These are phyloP conservation scores for Neotragus moschatus DNA, from an alignment of 2,113 vertebrate genomes.

Conservation along the genomic window DNA sequence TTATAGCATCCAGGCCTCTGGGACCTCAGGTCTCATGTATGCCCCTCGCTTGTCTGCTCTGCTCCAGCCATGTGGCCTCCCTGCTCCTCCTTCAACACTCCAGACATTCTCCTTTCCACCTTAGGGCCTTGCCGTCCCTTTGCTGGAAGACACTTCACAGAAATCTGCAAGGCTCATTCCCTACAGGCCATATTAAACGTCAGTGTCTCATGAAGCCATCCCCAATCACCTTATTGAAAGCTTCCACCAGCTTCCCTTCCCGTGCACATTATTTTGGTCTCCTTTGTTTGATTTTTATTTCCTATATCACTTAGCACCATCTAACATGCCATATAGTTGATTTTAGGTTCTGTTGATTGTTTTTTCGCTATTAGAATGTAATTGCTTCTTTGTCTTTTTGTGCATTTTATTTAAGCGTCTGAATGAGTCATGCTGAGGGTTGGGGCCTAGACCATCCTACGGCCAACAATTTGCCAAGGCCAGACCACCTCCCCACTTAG, in stretches of 20 bases:
- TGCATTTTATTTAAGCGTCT: not conserved
- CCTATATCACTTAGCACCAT: not conserved
- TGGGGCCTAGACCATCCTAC: not conserved
- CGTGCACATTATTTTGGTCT: not conserved
- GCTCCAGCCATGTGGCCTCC: not conserved
- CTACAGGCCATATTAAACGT: not conserved
- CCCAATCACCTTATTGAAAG: not conserved
- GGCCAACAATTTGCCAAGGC: not conserved
- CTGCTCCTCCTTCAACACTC: not conserved
- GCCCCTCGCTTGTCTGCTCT: not conserved
- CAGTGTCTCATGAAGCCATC: not conserved
- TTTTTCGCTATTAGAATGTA: not conserved
- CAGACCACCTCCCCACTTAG: not conserved
- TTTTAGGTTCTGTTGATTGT: not conserved
- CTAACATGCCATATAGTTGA: not conserved
- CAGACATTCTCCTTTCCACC: not conserved
- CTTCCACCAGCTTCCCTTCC: no score
- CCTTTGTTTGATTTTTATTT: not conserved
- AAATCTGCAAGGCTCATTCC: not conserved
- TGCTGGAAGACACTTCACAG: not conserved
- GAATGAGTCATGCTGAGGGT: not conserved
- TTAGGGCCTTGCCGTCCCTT: not conserved
- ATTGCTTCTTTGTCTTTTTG: not conserved
- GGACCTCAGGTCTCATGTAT: no score
- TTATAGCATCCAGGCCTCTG: rapidly evolving